Percentiles rank a stretch among this genome's conserved stretches.
These are phyloP conservation scores for Bufo bufo DNA, from an alignment of 2,113 vertebrate species.

Conservation along the genomic window DNA sequence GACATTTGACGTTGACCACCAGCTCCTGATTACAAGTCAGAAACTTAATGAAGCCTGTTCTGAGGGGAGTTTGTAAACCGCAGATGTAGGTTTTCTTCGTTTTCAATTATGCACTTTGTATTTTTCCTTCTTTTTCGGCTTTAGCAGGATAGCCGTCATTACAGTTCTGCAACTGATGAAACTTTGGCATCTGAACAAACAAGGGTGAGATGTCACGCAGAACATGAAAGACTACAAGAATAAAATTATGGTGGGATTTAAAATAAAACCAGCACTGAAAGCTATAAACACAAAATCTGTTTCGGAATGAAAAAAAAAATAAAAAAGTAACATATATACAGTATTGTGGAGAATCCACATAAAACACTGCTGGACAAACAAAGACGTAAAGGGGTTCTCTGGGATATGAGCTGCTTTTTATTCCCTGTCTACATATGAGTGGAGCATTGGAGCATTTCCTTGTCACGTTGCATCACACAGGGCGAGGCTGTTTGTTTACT, in stretches of 20 bases:
- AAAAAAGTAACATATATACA: not conserved
- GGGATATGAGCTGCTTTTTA: too few species aligned
- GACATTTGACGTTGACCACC: constrained; percentile 39
- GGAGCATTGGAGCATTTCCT: too few species aligned
- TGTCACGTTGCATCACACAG: too few species aligned
- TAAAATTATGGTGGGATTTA: constrained; percentile 22
- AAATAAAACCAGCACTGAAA: constrained; percentile 43
- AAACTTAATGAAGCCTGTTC: constrained; percentile 49
- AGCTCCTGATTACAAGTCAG: constrained; percentile 52
- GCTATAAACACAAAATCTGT: constrained; percentile 26
- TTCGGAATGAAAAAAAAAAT: not conserved
- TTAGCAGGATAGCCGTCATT: constrained; percentile 47
- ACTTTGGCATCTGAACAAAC: constrained; percentile 47
- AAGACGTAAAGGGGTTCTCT: not conserved
- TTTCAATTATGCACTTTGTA: constrained; percentile 33
- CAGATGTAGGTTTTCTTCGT: constrained; percentile 40
- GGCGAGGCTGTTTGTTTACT: too few species aligned
- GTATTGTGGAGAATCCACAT: not conserved
- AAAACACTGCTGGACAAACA: not conserved
- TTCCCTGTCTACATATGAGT: too few species aligned
- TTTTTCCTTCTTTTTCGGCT: constrained; percentile 7
- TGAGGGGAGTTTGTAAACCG: constrained; percentile 43
- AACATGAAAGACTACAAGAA: constrained; percentile 50
- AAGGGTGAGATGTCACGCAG: constrained; percentile 40
- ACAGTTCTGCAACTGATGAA: constrained; percentile 52